Evolutionary conservation across 2,888 invertebrate genomes (phyloP), one percentile per base, ranked within the genome.

Genomic region (Dolomedes plantarius): DNA sequence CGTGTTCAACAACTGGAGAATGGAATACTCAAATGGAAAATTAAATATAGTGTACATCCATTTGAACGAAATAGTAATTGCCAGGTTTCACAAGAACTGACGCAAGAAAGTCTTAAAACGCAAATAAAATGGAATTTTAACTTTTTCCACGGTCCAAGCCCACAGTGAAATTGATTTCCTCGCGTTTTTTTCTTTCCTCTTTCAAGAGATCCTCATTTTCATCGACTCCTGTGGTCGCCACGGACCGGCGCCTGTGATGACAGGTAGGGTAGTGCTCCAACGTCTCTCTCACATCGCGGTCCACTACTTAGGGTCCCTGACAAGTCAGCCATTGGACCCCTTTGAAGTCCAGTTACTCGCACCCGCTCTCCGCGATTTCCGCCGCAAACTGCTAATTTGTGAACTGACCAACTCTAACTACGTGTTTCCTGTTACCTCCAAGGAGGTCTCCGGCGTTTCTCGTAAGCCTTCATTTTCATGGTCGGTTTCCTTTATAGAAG

Each of bases 191-290:
- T 46, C n/a, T 46, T 2, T 46, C n/a, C n/a, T 16, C 46, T 16
- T 46, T 46, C 2, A 11, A 13, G 11, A 16, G 7, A 16, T 46
- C 9, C 9, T 46, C n/a, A 7, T 36, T 16, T 16, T 2, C 56
- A 5, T 19, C 65, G 5, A 29, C 65, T 31, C 46, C 29, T 68
- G 69, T 56, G 77, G 68, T 77, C 56, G 77, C 50, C 68, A 19
- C 77, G 69, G 32, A 29, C 50, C 68, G 68, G 69, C 56, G 77
- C 77, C 69, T 39, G 27, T 32, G 23, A 7, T 56, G 56, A 56
- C 23, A 23, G 56, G 23, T 5, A n/a, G 5, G 19, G 5, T 19
- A 2, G 1, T 19, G 5, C 56, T 23, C 5, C 1, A 56, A 23
- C 23, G 19, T 23, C 56, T 6, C 56, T 56, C 19, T n/a, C 56